Percentiles rank a stretch among this genome's conserved stretches.
These are phyloP conservation scores for Microchrysa polita DNA, from an alignment of 2,888 invertebrate genomes.

Conservation along the genomic window DNA sequence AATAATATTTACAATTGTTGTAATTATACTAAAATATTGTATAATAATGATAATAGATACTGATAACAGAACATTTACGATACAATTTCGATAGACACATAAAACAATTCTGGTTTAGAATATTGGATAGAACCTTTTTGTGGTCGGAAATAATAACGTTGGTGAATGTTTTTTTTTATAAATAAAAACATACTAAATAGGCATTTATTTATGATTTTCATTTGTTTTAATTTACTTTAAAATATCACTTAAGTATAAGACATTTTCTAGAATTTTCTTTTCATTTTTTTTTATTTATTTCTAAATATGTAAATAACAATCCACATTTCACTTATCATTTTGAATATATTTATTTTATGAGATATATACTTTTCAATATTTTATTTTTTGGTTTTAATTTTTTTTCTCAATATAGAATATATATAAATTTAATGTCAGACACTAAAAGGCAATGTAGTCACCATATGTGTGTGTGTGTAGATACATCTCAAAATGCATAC, in stretches of 20 bases:
- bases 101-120: constrained; percentile 3
- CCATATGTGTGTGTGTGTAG: constrained; percentile 47
- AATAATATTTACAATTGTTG: constrained; percentile 9
- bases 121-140: not conserved
- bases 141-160: constrained; percentile 4
- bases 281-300: constrained; percentile 19
- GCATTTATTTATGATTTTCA: constrained; percentile 2
- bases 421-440: constrained; percentile 48
- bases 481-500: constrained; percentile 47
- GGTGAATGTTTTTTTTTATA: too few relatives aligned
- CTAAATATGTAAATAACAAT: constrained; percentile 44
- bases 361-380: constrained; percentile 41
- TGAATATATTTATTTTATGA: constrained; percentile 37
- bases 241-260: constrained; percentile 38
- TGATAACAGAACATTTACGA: not conserved
- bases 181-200: constrained; percentile 19
- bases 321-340: constrained; percentile 44
- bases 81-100: not conserved
- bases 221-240: not conserved
- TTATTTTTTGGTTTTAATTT: constrained; percentile 42
- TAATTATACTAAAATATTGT: constrained; percentile 16
- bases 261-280: constrained; percentile 28
- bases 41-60: too few relatives aligned
- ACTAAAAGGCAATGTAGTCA: constrained; percentile 52
- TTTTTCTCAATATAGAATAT: constrained; percentile 43